Evolutionary conservation across 2,113 vertebrate species (phyloP), one percentile per base, ranked within the genome.

Genomic region (Excalfactoria chinensis): DNA sequence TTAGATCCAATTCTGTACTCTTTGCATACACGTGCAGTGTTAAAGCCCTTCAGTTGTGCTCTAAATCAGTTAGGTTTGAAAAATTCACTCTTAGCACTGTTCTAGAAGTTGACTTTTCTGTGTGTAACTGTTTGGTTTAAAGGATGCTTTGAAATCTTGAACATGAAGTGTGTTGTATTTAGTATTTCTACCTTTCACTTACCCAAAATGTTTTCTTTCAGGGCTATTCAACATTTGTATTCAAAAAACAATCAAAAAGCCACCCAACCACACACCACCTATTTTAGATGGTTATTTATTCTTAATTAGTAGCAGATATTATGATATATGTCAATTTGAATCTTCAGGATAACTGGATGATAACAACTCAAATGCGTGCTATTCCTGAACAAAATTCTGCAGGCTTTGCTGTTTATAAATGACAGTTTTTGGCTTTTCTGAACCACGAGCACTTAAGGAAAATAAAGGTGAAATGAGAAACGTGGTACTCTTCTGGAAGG

Each of bases 21-120:
- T 90, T 93, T 83, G 64, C 68, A 66, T 87, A 75, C 77, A 15
- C 13, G 32, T 88, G 62, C 3, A 5, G 40, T 66, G n/a, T 28
- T 86, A 64, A 68, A 78, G 11, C 66, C 86, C 34, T 73, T 77
- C 77, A 77, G 66, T 88, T 5, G 3, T 91, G 18, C 60, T 83
- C 44, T 93, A 74, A 86, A 84, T 84, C 69, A 67, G 53, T 55
- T 86, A 80, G 43, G 67, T 84, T 90, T 77, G 14, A 77, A 77
- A 89, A 90, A 88, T 67, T 55, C 55, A 62, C 34, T 56, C 43
- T 40, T 66, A 74, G 49, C 51, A 28, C 49, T 76, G 15, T 58
- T 88, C 60, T 32, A 77, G 56, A 41, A 73, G 77, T 88, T 88
- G 28, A 26, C 5, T 80, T 28, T 7, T 6, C 16, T 80, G 30